Evolutionary conservation across 64 coral and sea anemone genomes (phyloP), one percentile per base, ranked within the genome.

Genomic region (Stylophora pistillata): DNA sequence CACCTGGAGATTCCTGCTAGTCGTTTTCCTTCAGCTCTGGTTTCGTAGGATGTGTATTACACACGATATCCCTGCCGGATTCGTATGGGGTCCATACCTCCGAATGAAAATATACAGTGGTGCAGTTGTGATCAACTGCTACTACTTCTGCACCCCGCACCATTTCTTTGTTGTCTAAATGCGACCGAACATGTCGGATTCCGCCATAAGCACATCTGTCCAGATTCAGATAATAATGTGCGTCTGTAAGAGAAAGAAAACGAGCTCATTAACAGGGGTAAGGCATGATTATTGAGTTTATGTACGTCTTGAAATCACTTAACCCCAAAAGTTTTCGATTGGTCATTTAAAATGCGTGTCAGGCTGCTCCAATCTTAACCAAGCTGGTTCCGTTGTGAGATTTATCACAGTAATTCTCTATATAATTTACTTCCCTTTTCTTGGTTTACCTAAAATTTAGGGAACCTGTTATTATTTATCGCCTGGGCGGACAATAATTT

Each of bases 131-230:
- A 80, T 96, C 34, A 10, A 96, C 95, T 78, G 91, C 95, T 28
- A 96, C 82, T 23, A 96, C 29, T 84, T 96, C 87, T 17, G 95
- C 95, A n/a, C 95, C 95, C 15, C 95, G 87, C 10, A 96, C 95
- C 87, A 96, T 96, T n/a, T 91, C 91, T 30, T 86, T 92, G 17
- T 88, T 88, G 62, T 96, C 95, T 23, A 96, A 73, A 3, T 68
- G 65, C 5, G 91, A 93, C 30, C 91, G 87, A 6, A 86, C 87
- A 4, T 61, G 87, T 34, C 91, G 71, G 71, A 92, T 92, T 21
- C 90, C 90, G 7, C 90, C 90, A 78, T 92, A 74, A n/a, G 90
- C 90, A 56, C 90, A 92, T 56, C 90, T 73, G 73, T 92, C 90
- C 5, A 92, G 74, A 73, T 92, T 92, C 16, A 92, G 73, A 34